Conservation (phyloP, 2,797 vertebrate species). For the Ataeniobius toweri region DNA sequence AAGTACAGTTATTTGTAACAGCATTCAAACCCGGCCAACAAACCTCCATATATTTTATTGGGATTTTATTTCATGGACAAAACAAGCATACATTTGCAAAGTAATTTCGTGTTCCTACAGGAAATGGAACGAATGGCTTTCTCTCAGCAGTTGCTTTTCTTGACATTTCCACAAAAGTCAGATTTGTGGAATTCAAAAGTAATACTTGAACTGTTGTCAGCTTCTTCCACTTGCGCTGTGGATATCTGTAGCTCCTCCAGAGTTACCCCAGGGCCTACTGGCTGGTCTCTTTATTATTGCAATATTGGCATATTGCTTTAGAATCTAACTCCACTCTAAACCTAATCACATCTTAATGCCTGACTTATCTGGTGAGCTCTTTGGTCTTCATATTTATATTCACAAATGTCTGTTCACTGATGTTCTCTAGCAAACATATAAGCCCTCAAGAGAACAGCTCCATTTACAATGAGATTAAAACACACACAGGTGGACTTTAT, state of each 20-base stretch:
- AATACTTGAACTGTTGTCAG: neutral
- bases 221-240: neutral
- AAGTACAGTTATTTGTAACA: neutral
- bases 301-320: neutral
- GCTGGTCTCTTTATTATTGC: neutral
- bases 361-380: too few relatives aligned
- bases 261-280: neutral
- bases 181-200: neutral
- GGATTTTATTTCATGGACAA: neutral
- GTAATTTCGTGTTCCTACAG: neutral
- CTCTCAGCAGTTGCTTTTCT: neutral
- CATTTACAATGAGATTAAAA: neutral
- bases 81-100: neutral
- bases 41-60: neutral
- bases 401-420: too few relatives aligned
- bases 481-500: neutral
- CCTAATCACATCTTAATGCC: neutral
- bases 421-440: too few relatives aligned
- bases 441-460: neutral
- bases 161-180: neutral
- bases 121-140: neutral
- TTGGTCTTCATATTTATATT: too few relatives aligned
- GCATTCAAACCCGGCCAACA: neutral
- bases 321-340: neutral
- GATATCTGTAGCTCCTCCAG: neutral